phyloP scores from a whole-genome alignment of 2,797 vertebrate genomes.

The Amblyopsis hoosieri region DNA sequence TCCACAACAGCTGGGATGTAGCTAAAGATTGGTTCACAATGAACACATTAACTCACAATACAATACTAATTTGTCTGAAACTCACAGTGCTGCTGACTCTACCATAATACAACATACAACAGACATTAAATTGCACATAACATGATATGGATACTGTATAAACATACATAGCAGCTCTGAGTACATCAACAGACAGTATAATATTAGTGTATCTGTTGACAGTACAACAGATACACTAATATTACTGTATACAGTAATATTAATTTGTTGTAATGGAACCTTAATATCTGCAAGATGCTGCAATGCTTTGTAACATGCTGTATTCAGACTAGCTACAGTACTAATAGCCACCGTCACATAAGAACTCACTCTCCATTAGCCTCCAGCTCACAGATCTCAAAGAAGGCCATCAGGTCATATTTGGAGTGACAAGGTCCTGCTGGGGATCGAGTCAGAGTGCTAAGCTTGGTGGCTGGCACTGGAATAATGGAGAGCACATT shows the following conservation, averaged over 20 bases:
- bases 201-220: too few species aligned
- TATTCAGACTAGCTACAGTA: background rate
- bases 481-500: conserved; percentile 16
- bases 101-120: background rate
- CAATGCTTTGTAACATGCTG: background rate
- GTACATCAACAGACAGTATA: too few species aligned
- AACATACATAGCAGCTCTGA: too few species aligned
- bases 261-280: background rate
- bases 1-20: conserved; percentile 97
- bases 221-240: too few species aligned
- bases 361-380: conserved; percentile 97
- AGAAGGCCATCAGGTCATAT: conserved; percentile 96
- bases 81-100: background rate
- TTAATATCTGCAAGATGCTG: too few species aligned
- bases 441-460: conserved; percentile 86
- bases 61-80: background rate
- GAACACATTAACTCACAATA: background rate
- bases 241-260: too few species aligned
- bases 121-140: too few species aligned
- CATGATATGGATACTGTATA: too few species aligned
- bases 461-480: conserved; percentile 98
- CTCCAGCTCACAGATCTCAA: conserved; percentile 98
- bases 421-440: conserved; percentile 95
- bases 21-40: conserved; percentile 65
- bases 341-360: background rate